These are phyloP conservation scores for Biston stratarius DNA, from an alignment of 2,888 invertebrate species.

Conservation along the genomic window DNA sequence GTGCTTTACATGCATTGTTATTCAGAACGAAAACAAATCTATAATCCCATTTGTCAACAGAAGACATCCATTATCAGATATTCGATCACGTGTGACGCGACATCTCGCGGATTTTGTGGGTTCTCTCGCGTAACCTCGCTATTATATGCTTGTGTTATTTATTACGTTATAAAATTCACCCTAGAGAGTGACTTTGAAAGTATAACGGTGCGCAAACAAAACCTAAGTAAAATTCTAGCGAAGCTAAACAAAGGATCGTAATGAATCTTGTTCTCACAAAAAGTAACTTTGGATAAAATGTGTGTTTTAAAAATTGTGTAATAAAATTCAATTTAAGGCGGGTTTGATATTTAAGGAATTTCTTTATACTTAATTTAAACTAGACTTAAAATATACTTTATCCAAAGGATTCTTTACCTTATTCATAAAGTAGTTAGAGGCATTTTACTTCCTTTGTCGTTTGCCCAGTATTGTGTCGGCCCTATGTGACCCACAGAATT, in stretches of 20 bases:
- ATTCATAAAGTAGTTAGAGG: neutral
- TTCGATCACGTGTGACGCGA: slow-evolving; percentile 39
- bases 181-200: neutral
- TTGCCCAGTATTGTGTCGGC: no score
- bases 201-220: slow-evolving; percentile 17
- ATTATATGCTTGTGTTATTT: slow-evolving; percentile 17
- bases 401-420: neutral
- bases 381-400: neutral
- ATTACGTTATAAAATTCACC: slow-evolving; percentile 13
- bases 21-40: slow-evolving; percentile 17
- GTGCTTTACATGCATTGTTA: slow-evolving; percentile 8
- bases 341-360: slow-evolving; percentile 5
- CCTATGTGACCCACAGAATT: no score
- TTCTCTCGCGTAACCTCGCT: slow-evolving; percentile 21
- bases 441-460: neutral
- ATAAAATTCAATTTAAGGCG: slow-evolving; percentile 7
- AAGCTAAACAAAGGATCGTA: slow-evolving; percentile 26
- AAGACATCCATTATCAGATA: slow-evolving; percentile 38
- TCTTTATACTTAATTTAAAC: neutral
- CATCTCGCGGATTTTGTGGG: slow-evolving; percentile 36
- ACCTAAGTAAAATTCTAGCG: slow-evolving; percentile 22
- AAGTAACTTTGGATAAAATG: slow-evolving; percentile 5
- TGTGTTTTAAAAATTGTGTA: slow-evolving; percentile 8
- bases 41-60: slow-evolving; percentile 31
- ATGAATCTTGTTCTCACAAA: slow-evolving; percentile 27